Evolutionary conservation across 64 coral and sea anemone genomes (phyloP).

Genomic region (Acropora yongei): DNA sequence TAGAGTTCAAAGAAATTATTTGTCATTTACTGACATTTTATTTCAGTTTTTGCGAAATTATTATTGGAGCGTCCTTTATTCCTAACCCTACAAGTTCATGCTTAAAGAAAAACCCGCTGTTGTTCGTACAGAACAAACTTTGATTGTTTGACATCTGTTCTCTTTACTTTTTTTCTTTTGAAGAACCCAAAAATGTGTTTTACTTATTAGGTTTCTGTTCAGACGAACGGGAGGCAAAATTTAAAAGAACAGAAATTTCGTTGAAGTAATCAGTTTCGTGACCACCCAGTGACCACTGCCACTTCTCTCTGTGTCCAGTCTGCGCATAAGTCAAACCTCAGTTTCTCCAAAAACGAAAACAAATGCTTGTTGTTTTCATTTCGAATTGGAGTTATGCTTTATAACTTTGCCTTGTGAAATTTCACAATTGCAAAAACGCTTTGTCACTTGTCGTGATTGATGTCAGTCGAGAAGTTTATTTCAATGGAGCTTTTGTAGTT

Average conservation of each 20-base stretch:
- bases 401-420: neutral
- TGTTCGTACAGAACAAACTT: neutral
- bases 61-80: neutral
- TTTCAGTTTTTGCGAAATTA: neutral
- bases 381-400: neutral
- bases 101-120: neutral
- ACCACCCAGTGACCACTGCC: neutral
- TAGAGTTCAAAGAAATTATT: neutral
- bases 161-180: neutral
- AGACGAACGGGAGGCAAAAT: neutral
- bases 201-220: neutral
- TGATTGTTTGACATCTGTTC: neutral
- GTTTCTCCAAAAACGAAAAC: no score
- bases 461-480: no score
- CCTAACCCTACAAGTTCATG: neutral
- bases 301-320: no score
- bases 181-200: neutral
- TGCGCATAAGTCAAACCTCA: neutral
- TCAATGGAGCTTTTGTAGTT: neutral
- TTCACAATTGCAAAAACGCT: neutral
- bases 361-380: no score
- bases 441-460: neutral
- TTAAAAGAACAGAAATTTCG: slow-evolving; percentile 10
- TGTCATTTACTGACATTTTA: neutral
- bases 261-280: slow-evolving; percentile 10